Evolutionary conservation across 2,113 vertebrate genomes (phyloP).

Genomic region (Cyanoderma ruficeps): DNA sequence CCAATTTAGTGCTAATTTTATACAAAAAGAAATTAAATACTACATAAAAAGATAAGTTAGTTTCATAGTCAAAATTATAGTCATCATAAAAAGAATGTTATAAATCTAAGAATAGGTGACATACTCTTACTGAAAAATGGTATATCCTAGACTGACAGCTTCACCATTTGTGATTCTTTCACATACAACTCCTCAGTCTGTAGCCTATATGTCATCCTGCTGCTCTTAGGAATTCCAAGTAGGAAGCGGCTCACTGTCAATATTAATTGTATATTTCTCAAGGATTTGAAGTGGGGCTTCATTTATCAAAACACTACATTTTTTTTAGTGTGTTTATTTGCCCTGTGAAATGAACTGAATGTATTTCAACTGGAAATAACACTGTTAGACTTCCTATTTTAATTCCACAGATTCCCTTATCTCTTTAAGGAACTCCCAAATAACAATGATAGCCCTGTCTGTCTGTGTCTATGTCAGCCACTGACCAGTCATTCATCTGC

Average conservation of each 20-base stretch:
- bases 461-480: neutral
- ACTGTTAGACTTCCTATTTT: neutral
- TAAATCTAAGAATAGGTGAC: neutral
- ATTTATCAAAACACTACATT: neutral
- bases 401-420: neutral
- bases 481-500: neutral
- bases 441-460: neutral
- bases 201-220: neutral
- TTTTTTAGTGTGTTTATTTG: slow-evolving; percentile 2
- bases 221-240: neutral
- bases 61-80: slow-evolving; percentile 4
- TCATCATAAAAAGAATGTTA: neutral
- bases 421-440: neutral
- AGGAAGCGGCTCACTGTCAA: neutral
- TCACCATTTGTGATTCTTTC: neutral
- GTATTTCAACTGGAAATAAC: neutral
- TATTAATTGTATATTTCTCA: neutral
- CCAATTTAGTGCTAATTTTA: slow-evolving; percentile 14
- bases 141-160: neutral
- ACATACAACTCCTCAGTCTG: neutral
- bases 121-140: neutral
- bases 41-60: slow-evolving; percentile 35
- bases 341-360: neutral
- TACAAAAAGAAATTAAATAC: slow-evolving; percentile 22
- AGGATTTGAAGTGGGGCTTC: neutral